These are phyloP conservation scores for Spongilla lacustris DNA, from an alignment of 37 sponge, comb jelly and placozoan species.

Conservation along the genomic window DNA sequence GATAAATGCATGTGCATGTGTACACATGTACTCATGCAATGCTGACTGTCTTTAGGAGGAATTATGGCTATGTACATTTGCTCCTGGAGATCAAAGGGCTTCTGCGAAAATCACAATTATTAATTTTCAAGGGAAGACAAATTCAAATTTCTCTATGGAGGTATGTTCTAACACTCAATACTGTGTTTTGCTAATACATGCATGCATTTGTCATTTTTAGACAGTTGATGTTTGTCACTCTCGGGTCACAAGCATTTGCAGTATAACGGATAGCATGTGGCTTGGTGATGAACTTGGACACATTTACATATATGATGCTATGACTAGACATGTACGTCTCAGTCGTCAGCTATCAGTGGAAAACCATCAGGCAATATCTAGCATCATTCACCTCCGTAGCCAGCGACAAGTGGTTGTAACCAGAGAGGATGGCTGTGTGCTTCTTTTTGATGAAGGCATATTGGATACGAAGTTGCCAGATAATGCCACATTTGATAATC, in stretches of 20 bases:
- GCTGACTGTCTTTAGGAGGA: constrained; percentile 55
- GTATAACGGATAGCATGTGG: constrained; percentile 78
- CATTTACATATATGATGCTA: constrained; percentile 57
- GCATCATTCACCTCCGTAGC: constrained; percentile 39
- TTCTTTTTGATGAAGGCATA: constrained; percentile 65
- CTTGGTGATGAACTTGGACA: constrained; percentile 72
- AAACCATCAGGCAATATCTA: constrained; percentile 45
- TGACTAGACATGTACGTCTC: constrained; percentile 42
- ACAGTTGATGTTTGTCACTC: constrained; percentile 8
- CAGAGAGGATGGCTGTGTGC: constrained; percentile 63
- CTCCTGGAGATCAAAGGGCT: background rate
- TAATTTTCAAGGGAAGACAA: constrained; percentile 71
- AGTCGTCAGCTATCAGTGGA: constrained; percentile 56
- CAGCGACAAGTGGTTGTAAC: constrained; percentile 49
- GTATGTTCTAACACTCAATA: background rate
- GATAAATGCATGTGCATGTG: too few relatives aligned
- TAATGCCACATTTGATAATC: constrained; percentile 48
- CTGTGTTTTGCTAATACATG: background rate
- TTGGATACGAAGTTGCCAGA: constrained; percentile 49
- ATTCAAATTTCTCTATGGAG: constrained; percentile 40
- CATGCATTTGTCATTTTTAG: background rate
- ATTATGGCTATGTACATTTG: constrained; percentile 64
- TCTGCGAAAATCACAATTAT: constrained; percentile 50
- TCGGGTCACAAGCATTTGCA: constrained; percentile 67
- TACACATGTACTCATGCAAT: too few relatives aligned